Evolutionary conservation across 2,797 vertebrate species (phyloP), one percentile per base, ranked within the genome.

Genomic region (Acipenser transmontanus): DNA sequence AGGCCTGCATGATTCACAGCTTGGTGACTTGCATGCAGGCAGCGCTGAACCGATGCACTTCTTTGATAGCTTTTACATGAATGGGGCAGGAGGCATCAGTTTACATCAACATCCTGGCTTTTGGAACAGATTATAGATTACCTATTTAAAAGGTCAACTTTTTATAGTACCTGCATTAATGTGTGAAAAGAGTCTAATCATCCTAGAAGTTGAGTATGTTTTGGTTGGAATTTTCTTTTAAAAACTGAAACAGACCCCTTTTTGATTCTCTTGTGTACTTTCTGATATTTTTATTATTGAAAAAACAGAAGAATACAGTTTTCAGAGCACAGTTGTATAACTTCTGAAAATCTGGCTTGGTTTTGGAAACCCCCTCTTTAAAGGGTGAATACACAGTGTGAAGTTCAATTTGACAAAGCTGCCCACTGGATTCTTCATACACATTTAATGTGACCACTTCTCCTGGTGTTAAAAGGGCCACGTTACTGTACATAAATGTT

Each of bases 71-170:
- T 76, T 69, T 70, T 73, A 72, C 75, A 75, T 77, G 50, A 69
- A 49, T 67, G 62, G 54, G 59, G 56, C 64, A 63, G 49, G 63
- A 54, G 50, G 69, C 56, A 68, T 68, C 62, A 66, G 56, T 63
- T 77, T 69, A 77, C 62, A 76, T 77, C 75, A 80, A 81, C 80
- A 80, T 80, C 79, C 82, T 76, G 78, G 74, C 69, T 68, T 66
- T 59, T 63, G 80, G 50, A 75, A 77, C 74, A 72, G 67, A 63
- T 50, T 13, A 77, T 73, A 72, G 67, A 63, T 50, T 13, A 57
- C 49, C 52, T 57, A 7, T 63, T 60, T 64, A 62, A 49, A 64
- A 67, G 69, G 62, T 49, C 65, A 47, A 2, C 13, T 70, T 65
- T 59, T 59, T 68, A 68, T 12, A 8, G 77, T 79, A 78, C 78